phyloP scores from a whole-genome alignment of 2,888 invertebrate genomes.

The Andrena chrysosceles region DNA sequence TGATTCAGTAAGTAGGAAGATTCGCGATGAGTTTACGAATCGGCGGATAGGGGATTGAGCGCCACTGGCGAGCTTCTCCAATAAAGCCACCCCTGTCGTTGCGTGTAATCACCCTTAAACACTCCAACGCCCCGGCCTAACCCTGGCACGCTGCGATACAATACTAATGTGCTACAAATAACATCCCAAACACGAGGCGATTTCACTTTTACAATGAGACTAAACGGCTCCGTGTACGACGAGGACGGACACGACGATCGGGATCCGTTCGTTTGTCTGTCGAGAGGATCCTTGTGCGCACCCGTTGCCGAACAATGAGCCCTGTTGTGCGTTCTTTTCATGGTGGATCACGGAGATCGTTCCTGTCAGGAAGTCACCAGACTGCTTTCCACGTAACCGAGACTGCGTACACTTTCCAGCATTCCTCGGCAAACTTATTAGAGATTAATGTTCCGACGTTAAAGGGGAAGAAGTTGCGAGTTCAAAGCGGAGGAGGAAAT shows the following conservation, averaged over 20 bases:
- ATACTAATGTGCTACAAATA: slow-evolving; percentile 85
- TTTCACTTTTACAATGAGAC: slow-evolving; percentile 82
- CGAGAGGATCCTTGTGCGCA: slow-evolving; percentile 65
- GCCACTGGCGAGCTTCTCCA: slow-evolving; percentile 79
- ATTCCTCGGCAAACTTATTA: neutral
- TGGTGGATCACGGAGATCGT: slow-evolving; percentile 31
- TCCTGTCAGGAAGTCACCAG: slow-evolving; percentile 59
- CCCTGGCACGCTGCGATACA: slow-evolving; percentile 79
- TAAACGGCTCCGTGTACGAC: slow-evolving; percentile 62
- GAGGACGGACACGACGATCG: slow-evolving; percentile 61
- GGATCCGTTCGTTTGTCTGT: slow-evolving; percentile 64
- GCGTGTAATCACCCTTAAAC: slow-evolving; percentile 85
- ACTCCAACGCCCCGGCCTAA: slow-evolving; percentile 83
- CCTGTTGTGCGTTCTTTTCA: slow-evolving; percentile 46
- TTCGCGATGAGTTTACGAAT: neutral
- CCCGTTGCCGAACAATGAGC: slow-evolving; percentile 61
- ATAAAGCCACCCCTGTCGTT: slow-evolving; percentile 84
- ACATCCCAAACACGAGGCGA: slow-evolving; percentile 83
- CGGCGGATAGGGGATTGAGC: slow-evolving; percentile 71
- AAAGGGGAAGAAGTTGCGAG: too few species aligned
- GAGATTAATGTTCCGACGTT: too few species aligned
- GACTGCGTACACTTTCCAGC: neutral
- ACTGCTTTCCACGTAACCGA: neutral
- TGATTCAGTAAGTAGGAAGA: neutral
- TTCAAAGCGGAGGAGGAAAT: too few species aligned